Percentiles rank a stretch among this genome's conserved stretches.
These are phyloP conservation scores for Punctoribates punctum DNA, from an alignment of 2,888 invertebrate genomes.

Conservation along the genomic window DNA sequence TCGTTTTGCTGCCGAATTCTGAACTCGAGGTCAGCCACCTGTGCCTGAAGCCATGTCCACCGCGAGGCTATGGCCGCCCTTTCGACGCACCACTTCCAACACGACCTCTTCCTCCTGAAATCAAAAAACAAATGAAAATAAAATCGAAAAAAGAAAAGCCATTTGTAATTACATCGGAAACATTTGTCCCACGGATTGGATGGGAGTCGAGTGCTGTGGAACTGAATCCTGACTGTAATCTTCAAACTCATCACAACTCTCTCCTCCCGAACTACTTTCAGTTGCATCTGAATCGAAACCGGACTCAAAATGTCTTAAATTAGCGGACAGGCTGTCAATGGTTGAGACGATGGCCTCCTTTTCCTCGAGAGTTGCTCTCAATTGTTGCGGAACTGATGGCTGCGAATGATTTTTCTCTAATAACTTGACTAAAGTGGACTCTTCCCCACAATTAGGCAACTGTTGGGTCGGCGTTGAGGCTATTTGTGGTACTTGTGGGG, in stretches of 20 bases:
- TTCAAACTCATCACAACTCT: conserved; percentile 80
- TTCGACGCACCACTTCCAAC: conserved; percentile 61
- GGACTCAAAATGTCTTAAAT: conserved; percentile 68
- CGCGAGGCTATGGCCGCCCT: conserved; percentile 76
- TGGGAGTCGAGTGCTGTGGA: conserved; percentile 25
- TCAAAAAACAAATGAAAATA: background rate
- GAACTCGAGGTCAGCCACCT: conserved; percentile 85
- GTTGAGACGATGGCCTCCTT: conserved; percentile 60
- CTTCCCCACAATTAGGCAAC: background rate
- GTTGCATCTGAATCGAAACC: conserved; percentile 88
- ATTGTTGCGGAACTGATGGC: background rate
- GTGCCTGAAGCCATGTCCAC: conserved; percentile 90
- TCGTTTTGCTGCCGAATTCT: conserved; percentile 83
- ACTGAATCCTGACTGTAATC: conserved; percentile 40
- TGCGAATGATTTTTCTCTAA: background rate
- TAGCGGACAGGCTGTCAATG: conserved; percentile 68
- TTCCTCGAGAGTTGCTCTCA: conserved; percentile 38
- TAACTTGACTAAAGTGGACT: conserved; percentile 31
- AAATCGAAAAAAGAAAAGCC: background rate
- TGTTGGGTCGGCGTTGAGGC: background rate
- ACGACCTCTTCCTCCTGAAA: conserved; percentile 45
- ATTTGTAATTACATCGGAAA: conserved; percentile 1
- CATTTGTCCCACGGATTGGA: background rate
- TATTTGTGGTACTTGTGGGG: background rate
- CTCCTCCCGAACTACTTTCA: conserved; percentile 87